Conservation (phyloP, 2,888 invertebrate genomes). For the Timandra comae region DNA sequence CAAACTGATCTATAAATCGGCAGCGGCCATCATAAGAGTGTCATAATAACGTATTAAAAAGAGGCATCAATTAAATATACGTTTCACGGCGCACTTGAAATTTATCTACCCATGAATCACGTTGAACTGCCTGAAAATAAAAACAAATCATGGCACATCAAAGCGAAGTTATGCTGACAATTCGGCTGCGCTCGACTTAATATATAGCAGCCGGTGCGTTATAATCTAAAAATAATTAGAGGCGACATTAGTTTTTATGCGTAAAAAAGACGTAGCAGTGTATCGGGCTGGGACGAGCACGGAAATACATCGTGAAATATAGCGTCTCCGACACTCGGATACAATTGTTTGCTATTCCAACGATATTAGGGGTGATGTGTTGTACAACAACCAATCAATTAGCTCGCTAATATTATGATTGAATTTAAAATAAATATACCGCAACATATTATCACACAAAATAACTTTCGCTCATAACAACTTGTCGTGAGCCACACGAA, state of each 20-base stretch:
- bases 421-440: too few species aligned
- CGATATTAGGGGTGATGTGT: slow-evolving; percentile 48
- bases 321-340: slow-evolving; percentile 45
- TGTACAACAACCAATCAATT: too few species aligned
- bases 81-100: slow-evolving; percentile 63
- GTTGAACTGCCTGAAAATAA: slow-evolving; percentile 65
- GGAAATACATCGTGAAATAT: slow-evolving; percentile 71
- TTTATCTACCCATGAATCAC: slow-evolving; percentile 72
- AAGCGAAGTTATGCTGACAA: slow-evolving; percentile 75
- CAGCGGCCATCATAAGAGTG: slow-evolving; percentile 39
- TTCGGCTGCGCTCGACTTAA: slow-evolving; percentile 68
- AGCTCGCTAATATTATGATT: too few species aligned
- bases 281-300: slow-evolving; percentile 51
- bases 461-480: slow-evolving; percentile 7
- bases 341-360: slow-evolving; percentile 52
- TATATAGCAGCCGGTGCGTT: slow-evolving; percentile 73
- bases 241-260: slow-evolving; percentile 74
- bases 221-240: slow-evolving; percentile 77
- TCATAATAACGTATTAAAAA: slow-evolving; percentile 59
- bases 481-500: slow-evolving; percentile 18
- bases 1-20: slow-evolving; percentile 27
- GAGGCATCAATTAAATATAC: slow-evolving; percentile 62
- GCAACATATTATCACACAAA: too few species aligned
- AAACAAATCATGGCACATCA: slow-evolving; percentile 74
- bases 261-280: slow-evolving; percentile 68